A percentile compares a stretch with the other conserved stretches of the same genome.
Conservation (phyloP, 2,113 vertebrate species). For the Tauraco erythrolophus region DNA sequence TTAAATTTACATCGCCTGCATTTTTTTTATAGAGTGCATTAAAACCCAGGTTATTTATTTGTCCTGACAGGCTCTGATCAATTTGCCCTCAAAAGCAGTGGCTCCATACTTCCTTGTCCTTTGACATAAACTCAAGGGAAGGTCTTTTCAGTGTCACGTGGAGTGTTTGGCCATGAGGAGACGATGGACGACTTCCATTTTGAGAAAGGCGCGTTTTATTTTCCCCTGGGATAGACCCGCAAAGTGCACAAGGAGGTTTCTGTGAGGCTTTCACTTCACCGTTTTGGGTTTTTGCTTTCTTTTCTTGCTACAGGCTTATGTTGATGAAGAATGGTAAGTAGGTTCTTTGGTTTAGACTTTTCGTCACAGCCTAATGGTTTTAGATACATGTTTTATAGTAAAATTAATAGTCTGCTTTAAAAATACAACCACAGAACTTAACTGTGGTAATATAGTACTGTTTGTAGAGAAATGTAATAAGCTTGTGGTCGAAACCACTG, state of each 20-base stretch:
- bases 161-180: neutral
- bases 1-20: neutral
- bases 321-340: neutral
- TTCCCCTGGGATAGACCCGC: neutral
- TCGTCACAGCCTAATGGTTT: neutral
- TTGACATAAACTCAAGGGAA: neutral
- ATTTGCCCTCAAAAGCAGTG: neutral
- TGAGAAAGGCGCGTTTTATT: neutral
- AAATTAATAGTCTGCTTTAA: constrained; percentile 25
- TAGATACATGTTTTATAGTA: neutral
- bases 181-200: neutral
- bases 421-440: neutral
- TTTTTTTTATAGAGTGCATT: neutral
- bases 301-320: neutral
- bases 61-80: neutral
- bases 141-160: rapidly evolving
- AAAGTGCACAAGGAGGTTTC: neutral
- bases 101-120: neutral
- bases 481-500: neutral
- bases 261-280: neutral
- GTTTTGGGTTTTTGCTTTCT: neutral
- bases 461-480: neutral
- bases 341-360: neutral
- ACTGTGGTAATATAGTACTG: neutral
- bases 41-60: neutral